phyloP scores from a whole-genome alignment of 2,797 vertebrate genomes.

The Rhinichthys osculus region DNA sequence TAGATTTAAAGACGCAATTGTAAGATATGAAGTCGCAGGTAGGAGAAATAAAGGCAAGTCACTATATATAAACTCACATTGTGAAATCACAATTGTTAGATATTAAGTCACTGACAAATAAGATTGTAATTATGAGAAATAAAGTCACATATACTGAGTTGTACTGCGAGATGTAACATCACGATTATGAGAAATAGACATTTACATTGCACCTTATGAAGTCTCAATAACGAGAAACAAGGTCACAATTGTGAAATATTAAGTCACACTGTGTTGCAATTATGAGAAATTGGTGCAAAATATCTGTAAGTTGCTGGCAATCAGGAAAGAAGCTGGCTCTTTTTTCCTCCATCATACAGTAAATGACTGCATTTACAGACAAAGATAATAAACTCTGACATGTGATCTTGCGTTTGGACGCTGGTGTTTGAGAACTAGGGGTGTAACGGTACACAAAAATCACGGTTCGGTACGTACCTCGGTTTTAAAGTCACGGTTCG shows the following conservation, averaged over 20 bases:
- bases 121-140: not conserved
- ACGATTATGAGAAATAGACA: not conserved
- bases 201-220: not conserved
- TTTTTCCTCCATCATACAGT: too few relatives aligned
- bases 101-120: not conserved
- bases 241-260: not conserved
- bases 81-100: not conserved
- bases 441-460: too few relatives aligned
- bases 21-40: not conserved
- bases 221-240: not conserved
- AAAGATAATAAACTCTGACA: not conserved
- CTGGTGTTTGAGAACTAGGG: not conserved
- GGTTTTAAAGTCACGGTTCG: too few relatives aligned
- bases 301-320: not conserved
- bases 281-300: not conserved
- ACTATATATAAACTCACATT: not conserved
- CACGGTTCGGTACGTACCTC: too few relatives aligned
- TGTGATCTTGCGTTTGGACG: not conserved
- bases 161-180: not conserved
- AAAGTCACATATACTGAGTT: not conserved
- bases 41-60: not conserved
- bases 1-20: too few relatives aligned
- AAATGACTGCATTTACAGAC: not conserved
- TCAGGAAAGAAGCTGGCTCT: not conserved
- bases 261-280: not conserved